Evolutionary conservation across 1,140 invertebrate species (phyloP), one percentile per base, ranked within the genome.

Genomic region (Cyclargus thomasi): DNA sequence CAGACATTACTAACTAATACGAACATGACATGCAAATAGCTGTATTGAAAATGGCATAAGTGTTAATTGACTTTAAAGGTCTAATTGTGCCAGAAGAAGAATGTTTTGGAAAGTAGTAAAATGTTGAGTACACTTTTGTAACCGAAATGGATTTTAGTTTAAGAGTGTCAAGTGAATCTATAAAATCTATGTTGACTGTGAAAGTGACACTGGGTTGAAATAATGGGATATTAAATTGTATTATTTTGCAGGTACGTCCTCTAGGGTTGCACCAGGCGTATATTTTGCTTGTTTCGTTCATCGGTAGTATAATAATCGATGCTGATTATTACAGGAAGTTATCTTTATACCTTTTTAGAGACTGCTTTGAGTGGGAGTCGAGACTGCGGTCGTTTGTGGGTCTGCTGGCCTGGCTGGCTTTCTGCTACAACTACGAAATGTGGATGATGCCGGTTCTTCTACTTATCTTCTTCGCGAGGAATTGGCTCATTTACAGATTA

Each of bases 311-410:
- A 47, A 47, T 47, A 47, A 47, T 47, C 39, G 39, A 47, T 16
- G 14, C 10, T 47, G 39, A 47, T 47, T 47, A 47, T 47, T 47
- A 47, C 39, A 47, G 39, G 39, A 47, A 47, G 39, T 47, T 47
- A 47, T 14, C 14, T 4, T 47, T 47, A 16, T 47, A 11, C 11
- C 39, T 47, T 92, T 92, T 10, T 78, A 97, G 96, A 91, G 97
- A 97, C 84, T 99, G 97, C 91, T 98, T 99, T 82, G 96, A 98
- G 88, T 99, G 99, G 98, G 98, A 99, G 78, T 98, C 95, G 3
- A 95, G 95, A 70, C 80, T 96, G n/a, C 92, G 96, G 76, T 99
- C 97, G 74, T 93, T 97, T 67, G 90, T 96, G 47, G 97, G 98
- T 7, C 94, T 99, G 63, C 88, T 97, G 14, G 91, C 97, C 2